Conservation (phyloP, 2,113 vertebrate species). For the Urocynchramus pylzowi region DNA sequence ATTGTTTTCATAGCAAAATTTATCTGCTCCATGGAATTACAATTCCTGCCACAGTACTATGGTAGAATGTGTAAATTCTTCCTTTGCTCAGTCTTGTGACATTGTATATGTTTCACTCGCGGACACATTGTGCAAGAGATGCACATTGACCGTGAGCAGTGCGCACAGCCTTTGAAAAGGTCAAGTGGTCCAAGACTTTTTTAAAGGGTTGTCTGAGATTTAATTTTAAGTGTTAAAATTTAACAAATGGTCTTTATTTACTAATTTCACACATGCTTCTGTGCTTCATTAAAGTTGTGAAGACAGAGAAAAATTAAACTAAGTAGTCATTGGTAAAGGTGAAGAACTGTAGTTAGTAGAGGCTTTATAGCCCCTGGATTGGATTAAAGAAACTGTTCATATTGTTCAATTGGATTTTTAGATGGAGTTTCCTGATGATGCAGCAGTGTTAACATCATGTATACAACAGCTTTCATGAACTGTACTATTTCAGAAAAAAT, state of each 20-base stretch:
- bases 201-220: background rate
- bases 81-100: background rate
- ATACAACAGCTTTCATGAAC: conserved; percentile 52
- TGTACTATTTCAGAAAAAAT: conserved; percentile 20
- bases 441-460: background rate
- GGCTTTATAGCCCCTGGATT: conserved; percentile 3
- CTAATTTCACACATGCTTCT: background rate
- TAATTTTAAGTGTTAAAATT: background rate
- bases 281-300: background rate
- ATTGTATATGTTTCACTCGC: background rate
- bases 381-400: background rate
- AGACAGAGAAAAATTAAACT: background rate
- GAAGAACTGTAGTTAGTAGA: background rate
- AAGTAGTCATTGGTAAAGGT: background rate
- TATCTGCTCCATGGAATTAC: background rate
- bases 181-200: background rate
- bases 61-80: background rate
- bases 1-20: background rate
- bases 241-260: background rate
- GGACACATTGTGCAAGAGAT: background rate
- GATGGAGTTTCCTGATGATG: conserved; percentile 29
- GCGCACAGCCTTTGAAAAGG: background rate
- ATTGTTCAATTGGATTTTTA: conserved; percentile 42
- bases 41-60: background rate
- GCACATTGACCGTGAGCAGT: background rate